Conservation (phyloP, 2,797 vertebrate genomes). For the Anomalospiza imberbis region DNA sequence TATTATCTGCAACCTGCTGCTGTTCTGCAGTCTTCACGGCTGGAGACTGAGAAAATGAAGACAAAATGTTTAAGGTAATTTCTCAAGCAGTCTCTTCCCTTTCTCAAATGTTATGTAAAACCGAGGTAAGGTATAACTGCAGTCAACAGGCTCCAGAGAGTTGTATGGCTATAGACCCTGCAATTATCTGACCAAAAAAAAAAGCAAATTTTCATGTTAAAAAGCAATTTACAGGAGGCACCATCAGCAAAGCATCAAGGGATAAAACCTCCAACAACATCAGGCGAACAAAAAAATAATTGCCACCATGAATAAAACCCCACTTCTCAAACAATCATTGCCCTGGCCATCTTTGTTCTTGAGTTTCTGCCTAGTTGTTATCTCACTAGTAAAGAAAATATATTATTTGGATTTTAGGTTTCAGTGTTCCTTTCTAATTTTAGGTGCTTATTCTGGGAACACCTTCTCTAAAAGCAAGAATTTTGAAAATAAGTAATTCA, state of each 20-base stretch:
- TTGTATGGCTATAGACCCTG: not conserved
- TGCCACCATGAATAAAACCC: rapidly evolving
- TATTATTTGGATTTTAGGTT: not conserved
- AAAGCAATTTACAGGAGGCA: not conserved
- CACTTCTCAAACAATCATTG: not conserved
- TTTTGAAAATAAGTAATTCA: not conserved
- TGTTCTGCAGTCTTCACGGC: not conserved
- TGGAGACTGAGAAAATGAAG: not conserved
- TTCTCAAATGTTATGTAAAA: not conserved
- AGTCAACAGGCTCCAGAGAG: not conserved
- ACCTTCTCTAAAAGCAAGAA: not conserved
- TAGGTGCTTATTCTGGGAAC: not conserved
- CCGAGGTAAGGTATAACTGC: not conserved
- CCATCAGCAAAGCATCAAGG: not conserved
- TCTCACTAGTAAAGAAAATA: not conserved
- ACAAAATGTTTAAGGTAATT: not conserved
- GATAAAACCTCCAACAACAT: not conserved
- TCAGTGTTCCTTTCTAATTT: not conserved
- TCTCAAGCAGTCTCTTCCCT: not conserved
- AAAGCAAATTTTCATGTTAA: not conserved
- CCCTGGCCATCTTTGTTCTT: not conserved
- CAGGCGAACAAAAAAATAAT: not conserved
- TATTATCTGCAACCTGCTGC: not conserved
- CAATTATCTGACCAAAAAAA: not conserved
- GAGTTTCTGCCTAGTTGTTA: not conserved